Evolutionary conservation across 2,797 vertebrate genomes (phyloP), one percentile per base, ranked within the genome.

Genomic region (Crenichthys baileyi): DNA sequence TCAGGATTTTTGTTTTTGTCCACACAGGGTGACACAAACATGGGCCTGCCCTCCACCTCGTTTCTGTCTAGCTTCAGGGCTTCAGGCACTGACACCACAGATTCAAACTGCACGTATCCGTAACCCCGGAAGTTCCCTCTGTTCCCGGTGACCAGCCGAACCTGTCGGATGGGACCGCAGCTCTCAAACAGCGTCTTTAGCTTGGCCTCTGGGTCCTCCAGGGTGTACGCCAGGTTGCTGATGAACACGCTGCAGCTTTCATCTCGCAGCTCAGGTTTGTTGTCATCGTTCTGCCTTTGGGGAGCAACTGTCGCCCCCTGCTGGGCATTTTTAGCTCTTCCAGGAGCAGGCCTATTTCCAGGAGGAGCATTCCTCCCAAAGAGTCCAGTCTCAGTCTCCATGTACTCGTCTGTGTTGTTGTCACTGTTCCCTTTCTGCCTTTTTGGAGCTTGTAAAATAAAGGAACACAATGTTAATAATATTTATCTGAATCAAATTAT

Each of bases 1-100:
- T 99, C 96, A 0, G 98, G 98, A 75, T 99, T 97, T 90, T 97
- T 98, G 95, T 92, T 97, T 94, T 99, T 99, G 90, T 99, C 98
- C 3, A 99, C 96, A 77, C 98, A 99, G 0, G 98, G 98, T 0
- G 98, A 99, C 13, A 99, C 98, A 78, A 97, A 99, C 97, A 99
- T 98, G 0, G 98, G 98, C 84, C 98, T 96, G 18, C 97, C 97
- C 5, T 96, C 97, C 70, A 99, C 89, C 0, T 93, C 93, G 51
- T 83, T 94, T 16, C 98, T 95, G 87, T 99, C 98, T 87, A 99
- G 76, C 83, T 94, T 94, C 79, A 99, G 93, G 0, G 98, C 98
- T 67, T 95, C 96, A 0, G 89, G 15, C 1, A 97, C 96, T 0
- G 96, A 91, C 48, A 91, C 90, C 9, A 93, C 89, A 0, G 97